Conservation (phyloP, 2,113 vertebrate species). For the Microcebus tavaratra region DNA sequence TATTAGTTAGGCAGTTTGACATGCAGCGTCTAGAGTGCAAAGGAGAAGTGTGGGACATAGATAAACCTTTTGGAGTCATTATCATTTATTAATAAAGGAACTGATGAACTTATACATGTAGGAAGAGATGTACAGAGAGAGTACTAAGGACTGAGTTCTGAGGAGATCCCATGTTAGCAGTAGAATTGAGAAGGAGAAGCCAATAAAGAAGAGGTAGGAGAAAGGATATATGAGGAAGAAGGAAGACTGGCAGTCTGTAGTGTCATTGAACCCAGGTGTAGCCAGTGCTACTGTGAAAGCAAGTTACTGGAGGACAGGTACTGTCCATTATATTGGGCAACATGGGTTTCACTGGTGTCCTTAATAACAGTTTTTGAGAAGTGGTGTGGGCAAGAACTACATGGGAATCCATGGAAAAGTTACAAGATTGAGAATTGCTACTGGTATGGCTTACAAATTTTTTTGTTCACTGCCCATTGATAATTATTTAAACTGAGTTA, state of each 20-base stretch:
- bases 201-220: neutral
- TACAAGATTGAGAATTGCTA: neutral
- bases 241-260: neutral
- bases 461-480: neutral
- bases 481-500: constrained; percentile 35
- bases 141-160: neutral
- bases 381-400: neutral
- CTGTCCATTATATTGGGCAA: neutral
- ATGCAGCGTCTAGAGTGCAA: neutral
- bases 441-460: neutral
- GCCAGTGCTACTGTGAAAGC: neutral
- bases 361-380: neutral
- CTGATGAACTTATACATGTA: neutral
- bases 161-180: neutral
- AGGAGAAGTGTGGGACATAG: neutral
- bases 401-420: neutral
- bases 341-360: neutral
- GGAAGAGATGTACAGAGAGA: neutral
- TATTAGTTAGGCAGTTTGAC: neutral
- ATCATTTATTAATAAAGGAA: constrained; percentile 13
- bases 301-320: neutral
- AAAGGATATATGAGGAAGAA: neutral
- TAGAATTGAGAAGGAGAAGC: neutral
- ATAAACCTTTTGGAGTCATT: neutral
- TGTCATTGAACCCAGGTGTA: neutral